Percentiles rank a stretch among this genome's conserved stretches.
phyloP scores from a whole-genome alignment of 2,113 vertebrate species.

The Prunella fulvescens region DNA sequence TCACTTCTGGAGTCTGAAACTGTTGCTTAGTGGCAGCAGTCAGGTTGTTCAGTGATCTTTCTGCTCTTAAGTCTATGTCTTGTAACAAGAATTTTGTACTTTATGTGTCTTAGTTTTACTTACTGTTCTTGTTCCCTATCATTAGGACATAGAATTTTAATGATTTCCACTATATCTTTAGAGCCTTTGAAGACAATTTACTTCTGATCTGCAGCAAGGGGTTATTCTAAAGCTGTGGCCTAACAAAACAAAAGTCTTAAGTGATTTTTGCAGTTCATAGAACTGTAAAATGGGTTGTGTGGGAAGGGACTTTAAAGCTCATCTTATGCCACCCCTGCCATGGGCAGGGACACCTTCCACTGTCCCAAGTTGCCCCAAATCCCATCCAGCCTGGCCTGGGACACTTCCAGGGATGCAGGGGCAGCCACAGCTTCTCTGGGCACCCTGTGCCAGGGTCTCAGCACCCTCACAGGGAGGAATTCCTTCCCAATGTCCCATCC shows the following conservation, averaged over 20 bases:
- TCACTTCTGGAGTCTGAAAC: neutral
- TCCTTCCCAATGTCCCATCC: neutral
- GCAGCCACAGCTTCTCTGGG: neutral
- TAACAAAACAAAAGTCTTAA: neutral
- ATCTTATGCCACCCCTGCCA: neutral
- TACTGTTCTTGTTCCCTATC: neutral
- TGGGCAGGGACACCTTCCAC: neutral
- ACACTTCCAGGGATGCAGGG: neutral
- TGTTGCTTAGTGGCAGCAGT: neutral
- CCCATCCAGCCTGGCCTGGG: accelerated
- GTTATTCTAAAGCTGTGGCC: neutral
- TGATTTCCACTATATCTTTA: too few species aligned
- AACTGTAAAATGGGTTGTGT: neutral
- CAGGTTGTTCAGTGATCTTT: neutral
- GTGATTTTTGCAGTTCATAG: neutral
- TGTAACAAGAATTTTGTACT: neutral
- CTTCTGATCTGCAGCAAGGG: neutral
- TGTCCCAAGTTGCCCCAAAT: neutral
- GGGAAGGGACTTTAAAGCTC: neutral
- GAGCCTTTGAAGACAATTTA: neutral
- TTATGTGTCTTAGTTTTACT: neutral
- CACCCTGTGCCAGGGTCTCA: neutral
- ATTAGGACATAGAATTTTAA: neutral
- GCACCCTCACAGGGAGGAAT: neutral
- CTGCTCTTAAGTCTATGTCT: neutral